Conservation (phyloP, 2,797 vertebrate species). For the Anabas testudineus region DNA sequence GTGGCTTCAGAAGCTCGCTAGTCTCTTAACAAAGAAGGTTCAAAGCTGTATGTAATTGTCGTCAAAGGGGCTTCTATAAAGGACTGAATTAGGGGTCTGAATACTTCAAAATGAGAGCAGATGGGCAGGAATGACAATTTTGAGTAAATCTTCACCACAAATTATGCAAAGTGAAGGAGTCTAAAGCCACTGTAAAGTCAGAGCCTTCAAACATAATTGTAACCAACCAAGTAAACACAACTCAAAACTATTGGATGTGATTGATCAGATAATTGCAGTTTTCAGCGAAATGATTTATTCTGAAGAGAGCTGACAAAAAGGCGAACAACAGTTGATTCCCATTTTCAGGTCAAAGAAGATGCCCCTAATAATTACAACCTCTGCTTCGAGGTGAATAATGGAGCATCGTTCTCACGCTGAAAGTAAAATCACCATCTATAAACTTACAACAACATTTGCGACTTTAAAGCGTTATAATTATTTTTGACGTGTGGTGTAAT, state of each 20-base stretch:
- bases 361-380: slow-evolving; percentile 11
- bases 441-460: neutral
- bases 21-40: no score
- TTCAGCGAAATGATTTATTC: neutral
- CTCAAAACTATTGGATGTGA: slow-evolving; percentile 8
- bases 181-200: no score
- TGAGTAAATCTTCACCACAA: no score
- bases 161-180: no score
- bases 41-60: neutral
- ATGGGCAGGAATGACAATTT: no score
- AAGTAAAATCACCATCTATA: neutral
- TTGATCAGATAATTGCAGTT: slow-evolving; percentile 4
- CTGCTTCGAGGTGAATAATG: slow-evolving; percentile 9
- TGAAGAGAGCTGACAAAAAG: slow-evolving; percentile 8
- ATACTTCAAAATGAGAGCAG: no score
- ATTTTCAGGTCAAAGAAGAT: slow-evolving; percentile 23
- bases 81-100: no score
- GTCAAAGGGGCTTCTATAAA: no score
- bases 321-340: neutral
- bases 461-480: neutral
- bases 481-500: slow-evolving; percentile 1
- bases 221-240: neutral
- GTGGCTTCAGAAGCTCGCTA: neutral
- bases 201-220: slow-evolving; percentile 16
- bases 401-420: slow-evolving; percentile 4